These are phyloP conservation scores for Mungos mungo DNA, from an alignment of 2,113 vertebrate genomes.

Conservation along the genomic window DNA sequence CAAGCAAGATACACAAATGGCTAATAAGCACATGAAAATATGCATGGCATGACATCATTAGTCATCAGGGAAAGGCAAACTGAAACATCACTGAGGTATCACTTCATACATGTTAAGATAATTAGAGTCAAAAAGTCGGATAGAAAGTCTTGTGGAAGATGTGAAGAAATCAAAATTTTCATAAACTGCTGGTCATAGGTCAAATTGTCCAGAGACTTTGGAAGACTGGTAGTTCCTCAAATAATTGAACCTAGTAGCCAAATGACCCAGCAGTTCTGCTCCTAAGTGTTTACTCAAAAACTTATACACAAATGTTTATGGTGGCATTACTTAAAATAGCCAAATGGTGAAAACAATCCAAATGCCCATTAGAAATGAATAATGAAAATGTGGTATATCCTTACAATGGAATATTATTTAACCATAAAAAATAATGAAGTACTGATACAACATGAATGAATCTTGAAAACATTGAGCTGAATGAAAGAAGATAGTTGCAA, in stretches of 20 bases:
- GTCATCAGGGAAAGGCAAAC: background rate
- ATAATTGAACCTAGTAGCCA: background rate
- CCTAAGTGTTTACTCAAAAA: background rate
- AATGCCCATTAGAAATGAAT: background rate
- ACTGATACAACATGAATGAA: background rate
- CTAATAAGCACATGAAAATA: background rate
- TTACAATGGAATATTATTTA: background rate
- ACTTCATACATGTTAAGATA: background rate
- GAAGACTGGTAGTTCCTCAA: background rate
- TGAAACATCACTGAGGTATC: background rate
- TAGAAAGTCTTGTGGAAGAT: background rate
- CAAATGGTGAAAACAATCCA: background rate
- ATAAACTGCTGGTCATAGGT: background rate
- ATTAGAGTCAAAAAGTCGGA: background rate
- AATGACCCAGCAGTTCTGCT: background rate
- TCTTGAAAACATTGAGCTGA: background rate
- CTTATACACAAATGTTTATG: too few relatives aligned
- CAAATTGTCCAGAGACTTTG: background rate
- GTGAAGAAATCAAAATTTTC: background rate
- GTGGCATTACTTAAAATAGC: background rate
- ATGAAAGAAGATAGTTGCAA: background rate
- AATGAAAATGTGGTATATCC: background rate
- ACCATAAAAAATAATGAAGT: background rate
- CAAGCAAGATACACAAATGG: background rate
- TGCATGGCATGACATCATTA: background rate